Evolutionary conservation across 23 tunicate species (phyloP), one percentile per base, ranked within the genome.

Genomic region (Oikopleura dioica): DNA sequence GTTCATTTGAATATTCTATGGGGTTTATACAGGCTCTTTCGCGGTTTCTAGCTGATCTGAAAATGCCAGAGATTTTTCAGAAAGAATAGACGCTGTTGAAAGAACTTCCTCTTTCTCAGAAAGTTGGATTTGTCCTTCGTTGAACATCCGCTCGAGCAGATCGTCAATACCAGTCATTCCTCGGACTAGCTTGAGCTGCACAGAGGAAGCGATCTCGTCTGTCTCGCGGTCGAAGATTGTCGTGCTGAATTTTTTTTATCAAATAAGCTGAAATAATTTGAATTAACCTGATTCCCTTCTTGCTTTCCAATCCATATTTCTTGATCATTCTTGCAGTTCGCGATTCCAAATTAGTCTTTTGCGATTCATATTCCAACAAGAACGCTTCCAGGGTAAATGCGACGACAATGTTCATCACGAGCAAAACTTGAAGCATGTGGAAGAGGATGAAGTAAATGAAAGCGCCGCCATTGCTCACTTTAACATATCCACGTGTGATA

Each of bases 341-440:
- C 23, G 72, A 75, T 81, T 91, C 94, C 69, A 85, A 81, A 36
- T 75, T 50, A n/a, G 81, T 82, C 75, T 80, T 82, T 35, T 76
- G 79, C 30, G 82, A 37, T 1, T 76, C 36, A 76, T 91, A 91
- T 69, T 91, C 97, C 51, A 91, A 59, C 0, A 91, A 82, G 76
- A 91, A 91, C 26, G 97, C 97, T 69, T 91, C 97, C 77, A 91
- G 79, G 26, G 85, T 92, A 69, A 91, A 91, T 23, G 97, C 97
- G 1, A 91, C 97, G 36, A 91, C 85, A 35, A 91, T 91, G 38
- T 92, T 91, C 77, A 77, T 79, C 77, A 37, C 44, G 34, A 26
- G 0, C 44, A 36, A 0, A 76, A 78, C 99, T 35, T 86, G 88
- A 55, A 81, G 78, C 69, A 94, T 33, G 72, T 94, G 99, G 55